A percentile compares a stretch with the other conserved stretches of the same genome.
phyloP scores from a whole-genome alignment of 2,888 invertebrate species.

The Orthosia cruda region DNA sequence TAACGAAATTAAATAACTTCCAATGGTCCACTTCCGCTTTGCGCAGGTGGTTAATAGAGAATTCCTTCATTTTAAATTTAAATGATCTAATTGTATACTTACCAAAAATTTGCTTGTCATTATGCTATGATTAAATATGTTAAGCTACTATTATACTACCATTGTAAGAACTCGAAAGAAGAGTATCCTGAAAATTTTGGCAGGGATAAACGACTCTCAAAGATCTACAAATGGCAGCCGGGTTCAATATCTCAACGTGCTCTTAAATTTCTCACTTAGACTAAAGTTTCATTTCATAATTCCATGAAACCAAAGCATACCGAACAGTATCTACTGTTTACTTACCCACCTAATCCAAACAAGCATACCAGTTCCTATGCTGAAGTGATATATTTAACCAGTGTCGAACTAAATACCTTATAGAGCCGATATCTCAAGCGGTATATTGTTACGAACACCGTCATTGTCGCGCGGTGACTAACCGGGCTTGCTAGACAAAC shows the following conservation, averaged over 20 bases:
- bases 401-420: conserved; percentile 69
- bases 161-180: no score
- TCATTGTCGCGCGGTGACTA: conserved; percentile 75
- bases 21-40: no score
- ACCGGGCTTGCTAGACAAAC: conserved; percentile 67
- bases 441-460: conserved; percentile 67
- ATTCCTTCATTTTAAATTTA: no score
- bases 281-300: neutral
- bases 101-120: no score
- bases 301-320: neutral
- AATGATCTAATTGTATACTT: no score
- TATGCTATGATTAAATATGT: no score
- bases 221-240: neutral
- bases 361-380: conserved; percentile 12
- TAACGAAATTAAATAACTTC: no score
- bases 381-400: conserved; percentile 55
- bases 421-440: conserved; percentile 63
- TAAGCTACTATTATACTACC: no score
- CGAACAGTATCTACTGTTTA: neutral
- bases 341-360: conserved; percentile 4
- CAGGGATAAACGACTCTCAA: neutral
- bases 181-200: no score
- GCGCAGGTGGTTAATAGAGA: no score
- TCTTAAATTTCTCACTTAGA: neutral
- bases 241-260: neutral